phyloP scores from a whole-genome alignment of 2,797 vertebrate species.

The Typhlichthys subterraneus region DNA sequence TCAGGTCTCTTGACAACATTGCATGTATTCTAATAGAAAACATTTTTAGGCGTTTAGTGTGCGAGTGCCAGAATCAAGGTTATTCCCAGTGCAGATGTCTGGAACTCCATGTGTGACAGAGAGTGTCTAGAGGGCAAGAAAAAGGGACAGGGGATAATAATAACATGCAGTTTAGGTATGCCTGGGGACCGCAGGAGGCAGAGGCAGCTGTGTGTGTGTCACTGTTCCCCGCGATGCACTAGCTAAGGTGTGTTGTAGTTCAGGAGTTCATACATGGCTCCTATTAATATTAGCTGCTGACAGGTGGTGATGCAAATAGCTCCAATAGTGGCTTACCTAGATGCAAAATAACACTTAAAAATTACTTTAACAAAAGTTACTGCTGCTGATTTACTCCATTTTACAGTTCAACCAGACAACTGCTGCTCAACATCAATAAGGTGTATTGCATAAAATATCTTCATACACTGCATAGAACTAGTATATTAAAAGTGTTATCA shows the following conservation, averaged over 20 bases:
- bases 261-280: slow-evolving; percentile 19
- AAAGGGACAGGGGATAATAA: slow-evolving; percentile 9
- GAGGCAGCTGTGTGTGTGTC: slow-evolving; percentile 20
- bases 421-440: too few species aligned
- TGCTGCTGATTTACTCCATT: too few species aligned
- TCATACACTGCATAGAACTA: too few species aligned
- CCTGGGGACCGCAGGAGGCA: slow-evolving; percentile 28
- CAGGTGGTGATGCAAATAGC: slow-evolving; percentile 9
- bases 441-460: too few species aligned
- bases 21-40: slow-evolving; percentile 22
- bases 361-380: too few species aligned
- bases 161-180: slow-evolving; percentile 21
- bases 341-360: background rate
- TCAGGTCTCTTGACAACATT: slow-evolving; percentile 29
- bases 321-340: slow-evolving; percentile 9
- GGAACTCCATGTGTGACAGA: slow-evolving; percentile 40
- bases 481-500: too few species aligned
- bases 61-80: slow-evolving; percentile 22
- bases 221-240: slow-evolving; percentile 32
- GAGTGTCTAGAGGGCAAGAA: slow-evolving; percentile 23
- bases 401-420: too few species aligned
- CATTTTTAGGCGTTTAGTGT: slow-evolving; percentile 11
- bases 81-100: slow-evolving; percentile 35
- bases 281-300: slow-evolving; percentile 16
- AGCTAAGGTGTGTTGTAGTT: slow-evolving; percentile 17